Percentiles rank a stretch among this genome's conserved stretches.
These are phyloP conservation scores for Rhincodon typus DNA, from an alignment of 2,797 vertebrate genomes.

Conservation along the genomic window DNA sequence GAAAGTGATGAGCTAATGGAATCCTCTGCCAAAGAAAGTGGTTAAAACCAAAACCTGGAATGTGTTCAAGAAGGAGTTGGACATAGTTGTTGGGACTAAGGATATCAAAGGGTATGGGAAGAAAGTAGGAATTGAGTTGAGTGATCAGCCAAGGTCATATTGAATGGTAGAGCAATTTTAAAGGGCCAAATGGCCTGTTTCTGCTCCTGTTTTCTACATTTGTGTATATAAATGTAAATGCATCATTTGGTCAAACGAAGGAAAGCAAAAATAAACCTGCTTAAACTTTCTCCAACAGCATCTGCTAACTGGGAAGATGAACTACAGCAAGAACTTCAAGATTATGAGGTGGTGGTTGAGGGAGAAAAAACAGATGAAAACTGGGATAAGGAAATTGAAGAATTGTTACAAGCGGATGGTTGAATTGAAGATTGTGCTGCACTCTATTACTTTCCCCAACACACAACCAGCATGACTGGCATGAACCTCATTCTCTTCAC, in stretches of 20 bases:
- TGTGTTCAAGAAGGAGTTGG: too few relatives aligned
- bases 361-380: constrained; percentile 77
- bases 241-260: constrained; percentile 36
- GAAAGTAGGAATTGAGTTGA: too few relatives aligned
- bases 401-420: constrained; percentile 80
- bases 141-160: too few relatives aligned
- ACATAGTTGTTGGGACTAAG: too few relatives aligned
- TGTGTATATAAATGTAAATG: background rate
- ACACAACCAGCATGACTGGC: background rate
- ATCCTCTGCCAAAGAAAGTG: too few relatives aligned
- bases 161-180: too few relatives aligned
- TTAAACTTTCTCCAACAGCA: constrained; percentile 59
- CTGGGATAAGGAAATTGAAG: constrained; percentile 92
- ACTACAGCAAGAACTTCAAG: constrained; percentile 86
- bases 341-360: constrained; percentile 83
- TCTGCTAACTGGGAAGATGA: constrained; percentile 87
- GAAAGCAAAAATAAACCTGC: background rate
- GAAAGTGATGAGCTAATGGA: too few relatives aligned
- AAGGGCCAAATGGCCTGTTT: too few relatives aligned
- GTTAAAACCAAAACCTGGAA: too few relatives aligned
- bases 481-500: constrained; percentile 20
- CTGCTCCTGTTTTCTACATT: too few relatives aligned
- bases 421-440: constrained; percentile 41
- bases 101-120: too few relatives aligned
- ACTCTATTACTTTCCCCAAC: background rate